Percentiles rank a stretch among this genome's conserved stretches.
Conservation (phyloP, 1,140 invertebrate genomes). For the Achroia grisella region DNA sequence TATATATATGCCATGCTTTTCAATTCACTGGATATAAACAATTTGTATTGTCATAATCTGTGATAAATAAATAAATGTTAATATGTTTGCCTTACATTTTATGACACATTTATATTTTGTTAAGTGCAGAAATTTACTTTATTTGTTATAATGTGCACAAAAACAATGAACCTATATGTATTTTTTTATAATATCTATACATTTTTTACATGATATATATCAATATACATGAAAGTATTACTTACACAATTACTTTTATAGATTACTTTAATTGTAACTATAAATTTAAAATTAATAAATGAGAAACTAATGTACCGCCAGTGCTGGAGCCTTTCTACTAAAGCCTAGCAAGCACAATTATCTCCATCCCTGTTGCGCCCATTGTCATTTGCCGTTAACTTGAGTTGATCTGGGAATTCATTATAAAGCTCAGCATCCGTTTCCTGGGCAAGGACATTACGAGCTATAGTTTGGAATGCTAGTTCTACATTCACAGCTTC, state of each 20-base stretch:
- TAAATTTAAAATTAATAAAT: constrained; percentile 32
- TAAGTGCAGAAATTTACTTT: constrained; percentile 9
- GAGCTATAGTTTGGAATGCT: constrained; percentile 98
- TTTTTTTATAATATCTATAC: no score
- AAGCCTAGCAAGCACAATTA: constrained; percentile 83
- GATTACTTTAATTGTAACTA: constrained; percentile 38
- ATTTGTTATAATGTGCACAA: constrained; percentile 25
- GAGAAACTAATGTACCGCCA: constrained; percentile 53
- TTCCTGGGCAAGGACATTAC: constrained; percentile 96
- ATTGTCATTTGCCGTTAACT: constrained; percentile 81
- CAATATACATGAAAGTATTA: constrained; percentile 46
- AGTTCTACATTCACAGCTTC: constrained; percentile 98
- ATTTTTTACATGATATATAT: no score
- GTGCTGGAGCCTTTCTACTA: constrained; percentile 26
- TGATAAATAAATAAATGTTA: no score
- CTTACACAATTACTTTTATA: constrained; percentile 58
- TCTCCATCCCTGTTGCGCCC: constrained; percentile 82
- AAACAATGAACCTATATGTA: constrained; percentile 38
- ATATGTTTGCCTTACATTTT: no score
- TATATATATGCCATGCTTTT: no score
- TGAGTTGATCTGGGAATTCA: constrained; percentile 98
- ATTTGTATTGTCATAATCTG: no score
- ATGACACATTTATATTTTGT: neutral
- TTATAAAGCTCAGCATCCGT: constrained; percentile 93
- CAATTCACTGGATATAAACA: no score